phyloP scores from a whole-genome alignment of 2,888 invertebrate species.

The Dynastes tityus region DNA sequence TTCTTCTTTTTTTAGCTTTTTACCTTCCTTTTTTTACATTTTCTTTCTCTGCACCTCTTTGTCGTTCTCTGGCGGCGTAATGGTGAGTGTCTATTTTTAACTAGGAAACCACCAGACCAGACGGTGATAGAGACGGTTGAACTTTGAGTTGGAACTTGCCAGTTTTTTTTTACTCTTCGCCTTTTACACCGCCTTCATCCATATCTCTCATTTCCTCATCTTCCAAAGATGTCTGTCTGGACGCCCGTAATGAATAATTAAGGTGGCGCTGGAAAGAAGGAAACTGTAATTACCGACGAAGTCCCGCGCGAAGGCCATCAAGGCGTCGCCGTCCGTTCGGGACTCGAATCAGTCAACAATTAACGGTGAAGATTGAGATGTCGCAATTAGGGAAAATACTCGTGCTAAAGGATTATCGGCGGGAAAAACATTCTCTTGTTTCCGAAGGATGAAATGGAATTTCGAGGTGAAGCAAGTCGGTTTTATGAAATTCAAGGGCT shows the following conservation, averaged over 20 bases:
- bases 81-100: not conserved
- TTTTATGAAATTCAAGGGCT: too few relatives aligned
- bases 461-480: not conserved
- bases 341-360: constrained; percentile 18
- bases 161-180: not conserved
- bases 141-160: not conserved
- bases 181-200: not conserved
- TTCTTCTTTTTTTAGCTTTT: not conserved
- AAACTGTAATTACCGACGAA: constrained; percentile 26
- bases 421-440: constrained; percentile 19
- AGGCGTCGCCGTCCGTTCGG: constrained; percentile 6
- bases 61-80: not conserved
- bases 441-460: not conserved
- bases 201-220: constrained; percentile 2
- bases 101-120: not conserved
- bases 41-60: not conserved
- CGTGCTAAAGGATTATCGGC: constrained; percentile 15
- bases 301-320: constrained; percentile 22
- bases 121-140: not conserved
- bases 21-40: not conserved
- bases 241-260: constrained; percentile 37
- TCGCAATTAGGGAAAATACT: constrained; percentile 28
- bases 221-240: constrained; percentile 6
- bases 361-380: constrained; percentile 12
- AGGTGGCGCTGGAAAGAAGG: constrained; percentile 33